These are phyloP conservation scores for Aphidoletes aphidimyza DNA, from an alignment of 2,888 invertebrate genomes.

Conservation along the genomic window DNA sequence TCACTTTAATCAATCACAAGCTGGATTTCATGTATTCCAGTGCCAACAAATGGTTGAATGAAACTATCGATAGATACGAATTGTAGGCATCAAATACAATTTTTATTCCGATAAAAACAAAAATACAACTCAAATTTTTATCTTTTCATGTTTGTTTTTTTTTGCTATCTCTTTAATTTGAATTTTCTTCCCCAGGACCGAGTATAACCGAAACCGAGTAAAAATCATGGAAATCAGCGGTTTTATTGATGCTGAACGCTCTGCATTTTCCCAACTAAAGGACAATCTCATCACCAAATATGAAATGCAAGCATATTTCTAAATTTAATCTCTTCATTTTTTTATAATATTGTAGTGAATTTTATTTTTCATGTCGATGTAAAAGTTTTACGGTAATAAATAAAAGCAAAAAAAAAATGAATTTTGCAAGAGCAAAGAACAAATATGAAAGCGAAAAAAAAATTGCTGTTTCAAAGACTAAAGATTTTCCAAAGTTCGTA, in stretches of 20 bases:
- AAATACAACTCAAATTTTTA: background rate
- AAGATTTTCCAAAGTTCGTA: background rate
- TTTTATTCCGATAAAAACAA: background rate
- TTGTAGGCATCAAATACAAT: background rate
- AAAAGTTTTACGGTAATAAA: conserved; percentile 10
- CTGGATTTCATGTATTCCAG: background rate
- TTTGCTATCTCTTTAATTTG: background rate
- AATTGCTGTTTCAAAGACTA: background rate
- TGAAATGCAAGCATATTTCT: background rate
- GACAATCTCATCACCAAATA: background rate
- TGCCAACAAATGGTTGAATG: background rate
- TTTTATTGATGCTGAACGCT: conserved; percentile 5
- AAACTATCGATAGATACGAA: background rate
- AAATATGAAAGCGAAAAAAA: too few species aligned
- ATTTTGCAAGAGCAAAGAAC: background rate
- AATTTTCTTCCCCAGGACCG: background rate
- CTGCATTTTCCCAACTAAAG: background rate
- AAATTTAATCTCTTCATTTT: too few species aligned
- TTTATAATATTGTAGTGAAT: too few species aligned
- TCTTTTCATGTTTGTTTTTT: background rate
- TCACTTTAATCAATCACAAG: conserved; percentile 22
- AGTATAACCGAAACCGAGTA: background rate
- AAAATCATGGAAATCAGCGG: conserved; percentile 39
- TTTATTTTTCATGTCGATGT: background rate
- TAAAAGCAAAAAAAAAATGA: background rate